Evolutionary conservation across 2,888 invertebrate genomes (phyloP), one percentile per base, ranked within the genome.

Genomic region (Charanyca ferruginea): DNA sequence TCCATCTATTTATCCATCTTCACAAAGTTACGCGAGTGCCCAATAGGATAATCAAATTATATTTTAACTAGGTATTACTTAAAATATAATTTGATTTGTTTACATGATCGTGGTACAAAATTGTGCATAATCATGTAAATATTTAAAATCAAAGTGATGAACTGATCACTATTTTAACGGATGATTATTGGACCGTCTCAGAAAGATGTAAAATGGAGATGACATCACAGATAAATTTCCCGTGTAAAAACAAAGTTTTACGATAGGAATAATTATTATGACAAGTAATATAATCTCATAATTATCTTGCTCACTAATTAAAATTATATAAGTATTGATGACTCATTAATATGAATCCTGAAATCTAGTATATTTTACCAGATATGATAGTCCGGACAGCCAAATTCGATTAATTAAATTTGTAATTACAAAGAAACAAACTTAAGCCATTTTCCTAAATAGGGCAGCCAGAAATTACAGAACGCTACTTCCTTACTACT

Each of bases 211-310:
- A 38, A 23, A 42, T n/a, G 1, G 16, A 48, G 23, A 35, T 20
- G 1, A 41, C 13, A 68, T 11, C 0, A 35, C 13, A n/a, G 8
- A 49, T 49, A 1, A n/a, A n/a, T 1, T n/a, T 13, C 18, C 11
- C 11, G 9, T 41, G n/a, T 11, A 35, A 54, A 42, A 62, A 32
- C 9, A 9, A 51, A 44, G 35, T 49, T 25, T 7, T 44, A 38
- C 41, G 28, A 45, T 53, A 70, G 41, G 45, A 45, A 60, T 71
- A 70, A 45, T 51, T 38, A 60, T 71, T 28, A 61, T 44, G 4
- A 8, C 11, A n/a, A n/a, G n/a, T n/a, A n/a, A n/a, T n/a, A 28
- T 48, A 11, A 28, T 41, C 16, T 41, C 18, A 0, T 41, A 32
- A 9, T 9, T n/a, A 25, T 51, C 32, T 66, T 58, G 25, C 4